phyloP scores from a whole-genome alignment of 2,113 vertebrate species.

The Scortum barcoo region DNA sequence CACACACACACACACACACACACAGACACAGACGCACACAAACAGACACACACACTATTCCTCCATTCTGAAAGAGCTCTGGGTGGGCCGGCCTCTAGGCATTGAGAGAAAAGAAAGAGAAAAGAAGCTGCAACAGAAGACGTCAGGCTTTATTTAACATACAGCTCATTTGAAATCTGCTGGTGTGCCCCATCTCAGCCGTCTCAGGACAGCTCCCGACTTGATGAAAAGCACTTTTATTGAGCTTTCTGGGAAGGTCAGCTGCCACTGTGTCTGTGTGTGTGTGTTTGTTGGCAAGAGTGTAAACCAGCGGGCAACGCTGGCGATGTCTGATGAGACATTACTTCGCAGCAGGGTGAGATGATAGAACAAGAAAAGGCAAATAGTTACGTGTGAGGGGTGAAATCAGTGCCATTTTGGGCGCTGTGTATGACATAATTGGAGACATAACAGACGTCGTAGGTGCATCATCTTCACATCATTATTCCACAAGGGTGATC shows the following conservation, averaged over 20 bases:
- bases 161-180: conserved; percentile 83
- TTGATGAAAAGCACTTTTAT: conserved; percentile 84
- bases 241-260: conserved; percentile 80
- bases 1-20: conserved; percentile 17
- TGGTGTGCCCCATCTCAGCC: conserved; percentile 75
- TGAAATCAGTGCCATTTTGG: conserved; percentile 26
- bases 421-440: background rate
- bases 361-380: conserved; percentile 56
- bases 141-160: conserved; percentile 79
- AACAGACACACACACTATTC: conserved; percentile 34
- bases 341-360: conserved; percentile 68
- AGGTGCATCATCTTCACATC: background rate
- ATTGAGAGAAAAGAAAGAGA: conserved; percentile 59
- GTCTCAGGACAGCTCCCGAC: conserved; percentile 77
- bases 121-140: conserved; percentile 71
- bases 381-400: conserved; percentile 49
- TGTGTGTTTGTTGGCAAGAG: conserved; percentile 51
- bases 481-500: background rate
- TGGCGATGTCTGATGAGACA: conserved; percentile 63
- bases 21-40: conserved; percentile 13
- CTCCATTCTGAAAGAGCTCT: conserved; percentile 55
- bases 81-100: conserved; percentile 58
- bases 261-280: conserved; percentile 63
- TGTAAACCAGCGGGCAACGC: conserved; percentile 46
- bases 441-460: background rate